Evolutionary conservation across 2,113 vertebrate genomes (phyloP).

Genomic region (Eptesicus fuscus): DNA sequence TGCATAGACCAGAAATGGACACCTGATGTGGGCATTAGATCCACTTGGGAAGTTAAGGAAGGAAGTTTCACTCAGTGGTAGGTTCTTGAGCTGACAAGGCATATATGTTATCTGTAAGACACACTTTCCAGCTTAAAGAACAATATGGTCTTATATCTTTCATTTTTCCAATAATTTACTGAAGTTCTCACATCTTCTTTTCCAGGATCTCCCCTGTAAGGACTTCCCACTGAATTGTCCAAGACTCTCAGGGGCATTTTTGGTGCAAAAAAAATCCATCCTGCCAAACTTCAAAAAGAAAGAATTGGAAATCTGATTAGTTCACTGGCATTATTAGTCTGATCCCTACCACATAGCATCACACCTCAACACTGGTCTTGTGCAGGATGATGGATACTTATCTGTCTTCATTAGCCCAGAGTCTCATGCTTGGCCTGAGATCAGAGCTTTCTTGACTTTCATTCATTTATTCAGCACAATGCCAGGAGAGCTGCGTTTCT

Average conservation of each 20-base stretch:
- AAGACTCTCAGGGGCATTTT: not conserved
- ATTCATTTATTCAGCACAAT: not conserved
- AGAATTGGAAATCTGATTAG: not conserved
- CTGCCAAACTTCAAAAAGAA: not conserved
- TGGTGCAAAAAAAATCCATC: not conserved
- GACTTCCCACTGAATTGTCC: not conserved
- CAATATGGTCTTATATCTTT: not conserved
- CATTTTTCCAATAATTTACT: not conserved
- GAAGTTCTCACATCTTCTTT: not conserved
- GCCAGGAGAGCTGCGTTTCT: not conserved
- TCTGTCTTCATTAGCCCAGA: not conserved
- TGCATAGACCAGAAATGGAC: not conserved
- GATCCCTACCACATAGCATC: not conserved
- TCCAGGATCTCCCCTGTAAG: not conserved
- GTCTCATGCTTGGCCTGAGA: not conserved
- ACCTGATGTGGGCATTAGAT: not conserved
- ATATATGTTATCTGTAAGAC: not conserved
- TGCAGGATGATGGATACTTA: not conserved
- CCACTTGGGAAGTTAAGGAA: not conserved
- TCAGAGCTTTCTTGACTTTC: not conserved
- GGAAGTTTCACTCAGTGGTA: not conserved
- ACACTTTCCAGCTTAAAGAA: not conserved
- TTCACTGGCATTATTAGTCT: not conserved
- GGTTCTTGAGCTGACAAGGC: not conserved
- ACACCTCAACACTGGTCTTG: not conserved